Evolutionary conservation across 2,113 vertebrate species (phyloP), one percentile per base, ranked within the genome.

Genomic region (Percina caprodes): DNA sequence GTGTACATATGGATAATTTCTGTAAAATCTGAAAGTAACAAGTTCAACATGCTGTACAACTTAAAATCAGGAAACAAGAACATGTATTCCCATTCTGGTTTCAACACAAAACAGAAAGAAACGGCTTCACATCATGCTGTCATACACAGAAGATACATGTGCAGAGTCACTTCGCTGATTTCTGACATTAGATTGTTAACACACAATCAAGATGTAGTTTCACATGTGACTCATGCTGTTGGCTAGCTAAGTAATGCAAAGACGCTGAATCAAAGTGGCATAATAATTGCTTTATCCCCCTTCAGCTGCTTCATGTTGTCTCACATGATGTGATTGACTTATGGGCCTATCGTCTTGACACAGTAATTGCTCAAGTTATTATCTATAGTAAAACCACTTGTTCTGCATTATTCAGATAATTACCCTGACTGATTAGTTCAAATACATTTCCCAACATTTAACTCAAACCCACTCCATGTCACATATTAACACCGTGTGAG

Each of bases 341-440:
- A 59, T 1, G 16, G 66, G 23, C 67, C 69, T 49, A 68, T 79
- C 81, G 14, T 23, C 77, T 72, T 77, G 26, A 77, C 79, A 79
- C 33, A 23, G 56, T 82, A 82, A 89, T 85, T 72, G 46, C 80
- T 78, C 30, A 60, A 79, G 45, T 72, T 30, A 80, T 84, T 74
- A 84, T 81, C 62, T 74, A 73, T 42, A 48, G 35, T 39, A 70
- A 70, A 69, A 84, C 65, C 74, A 84, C 77, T 86, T 80, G 69
- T 68, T 87, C 69, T 51, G 24, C 33, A 70, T 84, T 83, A 70
- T 78, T 79, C 69, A 84, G 67, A 69, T 72, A 86, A 89, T 80
- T 65, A 70, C 33, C 63, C 70, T 66, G 75, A 69, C 70, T 79
- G 70, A 85, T 89, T 80, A 81, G 82, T 79, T 67, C 42, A 76